phyloP scores from a whole-genome alignment of 2,797 vertebrate genomes.

The Gadopsis marmoratus region DNA sequence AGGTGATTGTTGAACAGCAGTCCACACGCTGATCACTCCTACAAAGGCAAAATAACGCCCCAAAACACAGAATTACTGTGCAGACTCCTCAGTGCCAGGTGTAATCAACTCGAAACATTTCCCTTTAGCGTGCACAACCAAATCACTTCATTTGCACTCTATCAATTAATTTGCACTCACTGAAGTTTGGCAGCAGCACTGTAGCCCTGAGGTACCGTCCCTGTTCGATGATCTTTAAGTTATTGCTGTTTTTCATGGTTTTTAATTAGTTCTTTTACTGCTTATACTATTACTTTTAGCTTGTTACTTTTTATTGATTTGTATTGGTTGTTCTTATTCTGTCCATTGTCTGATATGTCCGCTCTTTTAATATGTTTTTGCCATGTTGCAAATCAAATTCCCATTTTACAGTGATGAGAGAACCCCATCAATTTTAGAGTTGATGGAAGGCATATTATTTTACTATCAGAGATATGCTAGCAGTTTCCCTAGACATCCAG shows the following conservation, averaged over 20 bases:
- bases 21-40: background rate
- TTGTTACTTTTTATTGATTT: conserved; percentile 35
- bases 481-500: conserved; percentile 4
- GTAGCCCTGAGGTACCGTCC: conserved; percentile 21
- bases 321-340: conserved; percentile 16
- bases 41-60: conserved; percentile 7
- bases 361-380: conserved; percentile 3
- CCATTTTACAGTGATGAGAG: background rate
- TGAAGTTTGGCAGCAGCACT: conserved; percentile 33
- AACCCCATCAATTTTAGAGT: background rate
- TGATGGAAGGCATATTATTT: background rate
- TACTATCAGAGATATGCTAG: background rate
- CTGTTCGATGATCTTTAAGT: conserved; percentile 22
- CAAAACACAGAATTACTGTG: conserved; percentile 13
- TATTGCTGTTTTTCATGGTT: conserved; percentile 5
- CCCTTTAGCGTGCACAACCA: conserved; percentile 37
- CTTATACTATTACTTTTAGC: background rate
- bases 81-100: conserved; percentile 10
- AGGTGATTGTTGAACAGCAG: background rate
- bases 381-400: conserved; percentile 6
- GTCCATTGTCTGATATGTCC: conserved; percentile 2
- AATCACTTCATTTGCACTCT: conserved; percentile 35
- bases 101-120: conserved; percentile 33
- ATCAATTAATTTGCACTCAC: conserved; percentile 45
- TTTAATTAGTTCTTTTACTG: conserved; percentile 15